These are phyloP conservation scores for Molorchus minor DNA, from an alignment of 2,888 invertebrate genomes.

Conservation along the genomic window DNA sequence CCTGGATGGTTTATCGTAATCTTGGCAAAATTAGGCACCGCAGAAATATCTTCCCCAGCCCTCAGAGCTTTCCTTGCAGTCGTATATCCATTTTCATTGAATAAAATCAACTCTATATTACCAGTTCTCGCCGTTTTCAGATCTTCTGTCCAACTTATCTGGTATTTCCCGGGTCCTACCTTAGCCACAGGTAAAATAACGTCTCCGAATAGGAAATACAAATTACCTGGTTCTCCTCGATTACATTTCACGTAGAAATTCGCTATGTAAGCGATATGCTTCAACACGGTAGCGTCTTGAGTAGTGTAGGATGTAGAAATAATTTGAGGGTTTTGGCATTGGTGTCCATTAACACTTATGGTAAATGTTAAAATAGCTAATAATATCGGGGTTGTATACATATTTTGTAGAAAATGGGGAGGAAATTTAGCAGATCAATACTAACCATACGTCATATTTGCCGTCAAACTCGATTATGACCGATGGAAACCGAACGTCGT, in stretches of 20 bases:
- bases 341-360: slow-evolving; percentile 11
- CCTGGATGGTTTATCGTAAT: slow-evolving; percentile 76
- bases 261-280: slow-evolving; percentile 86
- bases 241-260: slow-evolving; percentile 86
- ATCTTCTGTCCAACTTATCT: slow-evolving; percentile 93
- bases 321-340: slow-evolving; percentile 65
- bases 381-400: background rate
- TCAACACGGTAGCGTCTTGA: slow-evolving; percentile 87
- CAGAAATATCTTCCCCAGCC: slow-evolving; percentile 71
- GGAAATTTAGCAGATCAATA: no score
- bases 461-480: no score
- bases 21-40: slow-evolving; percentile 73
- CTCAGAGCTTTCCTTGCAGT: slow-evolving; percentile 82
- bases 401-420: no score
- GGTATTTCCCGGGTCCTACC: slow-evolving; percentile 79
- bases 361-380: slow-evolving; percentile 1
- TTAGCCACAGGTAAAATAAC: slow-evolving; percentile 81
- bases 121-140: slow-evolving; percentile 82
- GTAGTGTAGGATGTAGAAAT: slow-evolving; percentile 83
- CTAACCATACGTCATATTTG: no score
- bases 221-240: slow-evolving; percentile 61
- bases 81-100: slow-evolving; percentile 90
- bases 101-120: slow-evolving; percentile 78
- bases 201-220: slow-evolving; percentile 88
- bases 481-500: no score